A percentile compares a stretch with the other conserved stretches of the same genome.
Evolutionary conservation across 2,797 vertebrate species (phyloP).

Genomic region (Chromobotia macracanthus): DNA sequence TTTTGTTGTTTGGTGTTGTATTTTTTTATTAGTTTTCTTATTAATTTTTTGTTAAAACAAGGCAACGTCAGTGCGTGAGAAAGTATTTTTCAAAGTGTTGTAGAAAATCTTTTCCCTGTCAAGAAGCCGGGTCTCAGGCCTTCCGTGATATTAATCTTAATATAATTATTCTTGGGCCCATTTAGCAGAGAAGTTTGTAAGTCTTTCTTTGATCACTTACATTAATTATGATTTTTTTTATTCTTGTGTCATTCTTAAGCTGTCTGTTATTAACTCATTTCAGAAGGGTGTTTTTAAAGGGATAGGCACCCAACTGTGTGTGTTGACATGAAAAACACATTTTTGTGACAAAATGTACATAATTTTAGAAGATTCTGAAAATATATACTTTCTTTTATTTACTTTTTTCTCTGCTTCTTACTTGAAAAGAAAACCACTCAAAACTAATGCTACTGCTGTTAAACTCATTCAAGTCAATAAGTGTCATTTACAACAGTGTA

Average conservation of each 20-base stretch:
- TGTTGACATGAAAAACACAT: slow-evolving; percentile 64
- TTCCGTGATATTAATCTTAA: slow-evolving; percentile 60
- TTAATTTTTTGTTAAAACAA: slow-evolving; percentile 43
- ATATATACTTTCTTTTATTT: slow-evolving; percentile 60
- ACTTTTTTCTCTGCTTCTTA: slow-evolving; percentile 71
- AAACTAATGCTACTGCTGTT: slow-evolving; percentile 69
- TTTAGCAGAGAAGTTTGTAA: slow-evolving; percentile 53
- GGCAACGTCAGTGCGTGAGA: slow-evolving; percentile 36
- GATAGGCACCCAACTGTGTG: slow-evolving; percentile 58
- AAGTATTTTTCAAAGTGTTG: slow-evolving; percentile 52
- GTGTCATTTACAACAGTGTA: slow-evolving; percentile 73
- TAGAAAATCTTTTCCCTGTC: slow-evolving; percentile 60
- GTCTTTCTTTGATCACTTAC: slow-evolving; percentile 57
- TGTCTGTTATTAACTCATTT: slow-evolving; percentile 32
- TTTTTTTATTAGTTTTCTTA: slow-evolving; percentile 20
- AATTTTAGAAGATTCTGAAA: slow-evolving; percentile 71
- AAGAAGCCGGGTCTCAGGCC: slow-evolving; percentile 64
- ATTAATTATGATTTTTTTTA: slow-evolving; percentile 55
- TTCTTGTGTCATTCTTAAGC: slow-evolving; percentile 40
- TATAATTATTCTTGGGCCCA: slow-evolving; percentile 59
- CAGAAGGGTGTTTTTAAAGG: slow-evolving; percentile 47
- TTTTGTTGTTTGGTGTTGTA: slow-evolving; percentile 57
- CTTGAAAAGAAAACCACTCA: slow-evolving; percentile 68
- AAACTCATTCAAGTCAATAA: slow-evolving; percentile 57
- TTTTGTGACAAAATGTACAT: slow-evolving; percentile 79